Conservation (phyloP, 2,797 vertebrate species). For the Anableps anableps region DNA sequence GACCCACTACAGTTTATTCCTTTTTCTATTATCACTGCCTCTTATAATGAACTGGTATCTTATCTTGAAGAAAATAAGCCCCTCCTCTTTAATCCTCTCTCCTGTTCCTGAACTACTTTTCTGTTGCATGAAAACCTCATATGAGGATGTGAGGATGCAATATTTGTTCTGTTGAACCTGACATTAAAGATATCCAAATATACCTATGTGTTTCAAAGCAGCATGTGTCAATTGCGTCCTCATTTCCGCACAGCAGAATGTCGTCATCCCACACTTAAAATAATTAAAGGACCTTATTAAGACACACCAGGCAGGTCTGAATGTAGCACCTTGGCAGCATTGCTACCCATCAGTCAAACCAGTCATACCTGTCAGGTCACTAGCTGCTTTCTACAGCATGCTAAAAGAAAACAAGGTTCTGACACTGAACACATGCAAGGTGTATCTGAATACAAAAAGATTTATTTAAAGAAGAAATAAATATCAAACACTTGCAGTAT, state of each 20-base stretch:
- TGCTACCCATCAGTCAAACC: constrained; percentile 8
- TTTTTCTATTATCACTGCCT: constrained; percentile 70
- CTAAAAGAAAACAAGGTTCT: background rate
- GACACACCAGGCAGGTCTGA: background rate
- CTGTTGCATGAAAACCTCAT: constrained; percentile 85
- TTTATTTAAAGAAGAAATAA: constrained; percentile 64
- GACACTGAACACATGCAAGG: background rate
- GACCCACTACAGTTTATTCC: constrained; percentile 28
- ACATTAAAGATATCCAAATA: constrained; percentile 67
- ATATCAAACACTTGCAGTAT: constrained; percentile 26
- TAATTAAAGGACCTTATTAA: background rate
- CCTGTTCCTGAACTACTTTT: constrained; percentile 64
- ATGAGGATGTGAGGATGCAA: constrained; percentile 77
- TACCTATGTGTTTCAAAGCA: constrained; percentile 78
- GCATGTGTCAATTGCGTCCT: constrained; percentile 54
- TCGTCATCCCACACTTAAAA: background rate
- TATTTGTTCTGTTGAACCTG: constrained; percentile 77
- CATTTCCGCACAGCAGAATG: constrained; percentile 7
- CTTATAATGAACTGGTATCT: constrained; percentile 60
- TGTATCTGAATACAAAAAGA: constrained; percentile 22
- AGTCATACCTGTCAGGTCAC: constrained; percentile 43
- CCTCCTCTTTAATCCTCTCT: constrained; percentile 35
- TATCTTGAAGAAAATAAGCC: constrained; percentile 60
- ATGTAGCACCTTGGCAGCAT: background rate
- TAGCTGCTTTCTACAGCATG: background rate